Evolutionary conservation across 2,113 vertebrate genomes (phyloP).

Genomic region (Anhinga rufa): DNA sequence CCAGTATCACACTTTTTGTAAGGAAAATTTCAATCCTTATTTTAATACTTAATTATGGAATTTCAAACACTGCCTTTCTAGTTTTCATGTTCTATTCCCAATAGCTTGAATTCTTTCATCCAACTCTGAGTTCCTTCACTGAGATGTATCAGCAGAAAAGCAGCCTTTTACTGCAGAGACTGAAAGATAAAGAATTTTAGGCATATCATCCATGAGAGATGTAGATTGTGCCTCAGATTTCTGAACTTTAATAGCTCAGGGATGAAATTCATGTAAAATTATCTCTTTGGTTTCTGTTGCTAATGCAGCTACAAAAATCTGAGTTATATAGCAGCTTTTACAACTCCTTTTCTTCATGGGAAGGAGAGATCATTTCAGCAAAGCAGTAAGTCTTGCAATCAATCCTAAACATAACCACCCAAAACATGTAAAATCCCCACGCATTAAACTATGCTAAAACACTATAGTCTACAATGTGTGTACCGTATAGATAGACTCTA

Average conservation of each 20-base stretch:
- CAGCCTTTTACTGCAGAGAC: not conserved
- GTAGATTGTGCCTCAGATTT: not conserved
- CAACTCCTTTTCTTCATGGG: not conserved
- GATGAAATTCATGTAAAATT: not conserved
- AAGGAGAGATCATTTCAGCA: not conserved
- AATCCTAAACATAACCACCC: not conserved
- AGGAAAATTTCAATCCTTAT: not conserved
- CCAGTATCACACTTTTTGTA: not conserved
- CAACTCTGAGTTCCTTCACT: not conserved
- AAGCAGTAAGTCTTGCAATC: not conserved
- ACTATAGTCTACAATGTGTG: too few species aligned
- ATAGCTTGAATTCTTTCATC: not conserved
- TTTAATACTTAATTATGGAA: not conserved
- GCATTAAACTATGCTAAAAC: not conserved
- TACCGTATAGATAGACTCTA: not conserved
- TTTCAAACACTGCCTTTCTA: not conserved
- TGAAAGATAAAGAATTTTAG: not conserved
- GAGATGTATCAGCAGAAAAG: not conserved
- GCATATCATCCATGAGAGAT: not conserved
- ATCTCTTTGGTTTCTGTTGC: not conserved
- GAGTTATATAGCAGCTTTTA: not conserved
- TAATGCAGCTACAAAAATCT: not conserved
- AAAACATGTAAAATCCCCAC: not conserved
- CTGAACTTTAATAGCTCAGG: not conserved
- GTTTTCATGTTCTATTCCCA: not conserved